phyloP scores from a whole-genome alignment of 1,140 invertebrate species.

The Drosophila yakuba region DNA sequence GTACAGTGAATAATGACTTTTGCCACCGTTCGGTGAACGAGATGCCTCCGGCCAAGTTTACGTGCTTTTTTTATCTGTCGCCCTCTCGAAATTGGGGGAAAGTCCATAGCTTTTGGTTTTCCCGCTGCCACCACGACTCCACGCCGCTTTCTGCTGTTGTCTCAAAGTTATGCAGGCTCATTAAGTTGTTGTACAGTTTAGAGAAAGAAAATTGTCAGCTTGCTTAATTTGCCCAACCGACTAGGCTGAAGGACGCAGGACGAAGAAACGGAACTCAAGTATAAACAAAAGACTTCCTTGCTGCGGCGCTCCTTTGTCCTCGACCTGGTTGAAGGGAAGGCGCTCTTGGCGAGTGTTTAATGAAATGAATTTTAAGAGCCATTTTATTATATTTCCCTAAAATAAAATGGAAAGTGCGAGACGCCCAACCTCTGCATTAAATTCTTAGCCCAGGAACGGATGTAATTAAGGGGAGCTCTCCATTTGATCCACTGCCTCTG shows the following conservation, averaged over 20 bases:
- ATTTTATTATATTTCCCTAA: conserved; percentile 73
- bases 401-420: conserved; percentile 75
- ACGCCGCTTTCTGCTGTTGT: conserved; percentile 38
- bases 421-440: conserved; percentile 4
- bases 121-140: conserved; percentile 8
- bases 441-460: conserved; percentile 34
- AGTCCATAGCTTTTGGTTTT: conserved; percentile 41
- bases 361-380: conserved; percentile 78
- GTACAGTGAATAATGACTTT: conserved; percentile 83
- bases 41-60: conserved; percentile 75
- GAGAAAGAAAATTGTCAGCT: conserved; percentile 81
- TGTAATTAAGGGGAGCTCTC: conserved; percentile 64
- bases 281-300: conserved; percentile 81
- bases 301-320: conserved; percentile 31
- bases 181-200: conserved; percentile 84
- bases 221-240: conserved; percentile 72
- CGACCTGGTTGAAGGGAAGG: conserved; percentile 17
- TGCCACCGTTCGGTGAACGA: conserved; percentile 56
- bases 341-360: conserved; percentile 77
- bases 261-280: conserved; percentile 23
- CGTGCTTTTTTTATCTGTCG: conserved; percentile 63
- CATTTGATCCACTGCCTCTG: conserved; percentile 13
- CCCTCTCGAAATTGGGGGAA: conserved; percentile 32
- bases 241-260: conserved; percentile 12
- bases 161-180: conserved; percentile 82